Evolutionary conservation across 2,888 invertebrate genomes (phyloP), one percentile per base, ranked within the genome.

Genomic region (Acanthacorydalis orientalis): DNA sequence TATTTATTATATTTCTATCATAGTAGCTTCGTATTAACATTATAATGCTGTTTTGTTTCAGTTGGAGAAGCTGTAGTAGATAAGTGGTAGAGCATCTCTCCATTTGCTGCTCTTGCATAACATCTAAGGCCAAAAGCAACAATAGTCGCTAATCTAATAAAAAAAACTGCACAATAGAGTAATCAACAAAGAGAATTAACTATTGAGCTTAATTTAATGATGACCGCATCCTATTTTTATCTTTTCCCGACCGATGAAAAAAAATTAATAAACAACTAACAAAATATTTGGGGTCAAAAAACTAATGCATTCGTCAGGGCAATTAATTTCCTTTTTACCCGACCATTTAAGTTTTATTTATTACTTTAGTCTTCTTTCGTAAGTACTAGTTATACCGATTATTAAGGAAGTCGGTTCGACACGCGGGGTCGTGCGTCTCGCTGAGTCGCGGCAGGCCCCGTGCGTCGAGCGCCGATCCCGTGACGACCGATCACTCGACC

Each of bases 61-160:
- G 80, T 72, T 75, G 76, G 77, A 71, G 80, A 80, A 64, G 69
- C 67, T 69, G 79, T 80, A 70, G 63, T 76, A 71, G 75, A 77
- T 74, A 79, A 74, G 73, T 80, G 78, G 79, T 73, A 74, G 70
- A 64, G 66, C 39, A 16, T 39, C 39, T 14, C 39, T 9, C 16
- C 39, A 39, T 39, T 39, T n/a, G 14, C 39, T 16, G 39, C 39
- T 39, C 23, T 23, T 23, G 23, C 23, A 23, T 23, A 23, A 23
- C 23, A 23, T 23, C 23, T 23, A 23, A 23, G 23, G 23, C 23
- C 23, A 23, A 23, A 23, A 23, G 23, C 23, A 23, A 23, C 23
- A 23, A 23, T 23, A 23, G 23, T 23, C 23, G 23, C 23, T 23
- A 23, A 23, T 23, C 16, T 15, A 39, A 39, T 39, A 39, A 16